Conservation (phyloP, 2,888 invertebrate genomes). For the Stenolophus ochropezus region DNA sequence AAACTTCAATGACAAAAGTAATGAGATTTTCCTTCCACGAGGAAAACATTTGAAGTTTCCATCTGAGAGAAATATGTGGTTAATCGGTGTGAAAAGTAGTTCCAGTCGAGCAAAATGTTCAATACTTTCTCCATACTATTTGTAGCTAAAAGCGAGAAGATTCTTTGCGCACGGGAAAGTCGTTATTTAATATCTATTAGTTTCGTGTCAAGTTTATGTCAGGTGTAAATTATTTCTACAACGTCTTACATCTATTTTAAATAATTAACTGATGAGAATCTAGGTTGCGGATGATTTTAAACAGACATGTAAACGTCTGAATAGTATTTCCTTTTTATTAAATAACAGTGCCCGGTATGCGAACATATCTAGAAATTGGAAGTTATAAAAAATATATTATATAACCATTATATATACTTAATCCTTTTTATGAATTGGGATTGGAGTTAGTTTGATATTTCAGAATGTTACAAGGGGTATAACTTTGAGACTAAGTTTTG, state of each 20-base stretch:
- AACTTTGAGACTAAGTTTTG: no score
- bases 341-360: neutral
- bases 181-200: slow-evolving; percentile 35
- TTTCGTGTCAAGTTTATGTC: slow-evolving; percentile 47
- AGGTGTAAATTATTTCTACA: neutral
- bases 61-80: slow-evolving; percentile 1
- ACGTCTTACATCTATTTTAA: neutral
- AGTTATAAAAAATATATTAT: no score
- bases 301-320: neutral
- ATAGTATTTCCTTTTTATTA: neutral
- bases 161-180: slow-evolving; percentile 23
- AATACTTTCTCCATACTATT: slow-evolving; percentile 45
- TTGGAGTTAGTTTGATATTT: no score
- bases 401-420: no score
- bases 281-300: neutral
- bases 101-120: neutral
- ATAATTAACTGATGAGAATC: neutral
- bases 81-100: slow-evolving; percentile 3
- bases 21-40: neutral
- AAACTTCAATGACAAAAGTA: neutral
- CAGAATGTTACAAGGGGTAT: no score
- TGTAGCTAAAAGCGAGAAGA: neutral
- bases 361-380: neutral
- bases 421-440: no score
- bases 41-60: neutral